These are phyloP conservation scores for Gallinago media DNA, from an alignment of 2,113 vertebrate species.

Conservation along the genomic window DNA sequence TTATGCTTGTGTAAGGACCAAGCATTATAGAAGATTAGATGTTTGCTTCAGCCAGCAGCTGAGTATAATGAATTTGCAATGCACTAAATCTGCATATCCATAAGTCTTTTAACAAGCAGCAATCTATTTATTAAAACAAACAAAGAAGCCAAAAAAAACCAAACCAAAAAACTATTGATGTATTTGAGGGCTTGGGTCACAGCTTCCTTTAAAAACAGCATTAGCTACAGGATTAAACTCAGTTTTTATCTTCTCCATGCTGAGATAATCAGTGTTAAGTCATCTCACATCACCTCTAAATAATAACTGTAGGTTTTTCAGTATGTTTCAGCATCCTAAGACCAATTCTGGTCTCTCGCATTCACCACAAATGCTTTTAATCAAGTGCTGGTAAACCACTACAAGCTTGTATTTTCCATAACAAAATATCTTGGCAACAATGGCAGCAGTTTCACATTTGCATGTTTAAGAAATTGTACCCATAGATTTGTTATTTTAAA, in stretches of 20 bases:
- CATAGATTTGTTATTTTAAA: not conserved
- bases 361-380: conserved; percentile 26
- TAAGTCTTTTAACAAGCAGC: not conserved
- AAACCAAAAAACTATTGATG: fast-evolving
- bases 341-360: not conserved
- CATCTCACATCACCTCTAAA: not conserved
- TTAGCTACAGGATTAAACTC: not conserved
- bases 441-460: not conserved
- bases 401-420: not conserved
- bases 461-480: conserved; percentile 32
- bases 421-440: not conserved
- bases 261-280: not conserved
- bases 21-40: not conserved
- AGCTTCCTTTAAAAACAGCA: not conserved
- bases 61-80: not conserved
- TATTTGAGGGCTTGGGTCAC: not conserved
- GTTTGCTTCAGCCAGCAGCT: not conserved
- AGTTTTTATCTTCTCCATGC: not conserved
- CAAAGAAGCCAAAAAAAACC: not conserved
- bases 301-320: not conserved
- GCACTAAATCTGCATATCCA: not conserved
- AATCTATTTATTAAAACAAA: not conserved
- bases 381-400: not conserved
- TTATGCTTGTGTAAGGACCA: not conserved
- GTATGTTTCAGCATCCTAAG: not conserved